Base-by-base conservation (phyloP, 1,140 invertebrate genomes). In the Antheraea pernyi region DNA sequence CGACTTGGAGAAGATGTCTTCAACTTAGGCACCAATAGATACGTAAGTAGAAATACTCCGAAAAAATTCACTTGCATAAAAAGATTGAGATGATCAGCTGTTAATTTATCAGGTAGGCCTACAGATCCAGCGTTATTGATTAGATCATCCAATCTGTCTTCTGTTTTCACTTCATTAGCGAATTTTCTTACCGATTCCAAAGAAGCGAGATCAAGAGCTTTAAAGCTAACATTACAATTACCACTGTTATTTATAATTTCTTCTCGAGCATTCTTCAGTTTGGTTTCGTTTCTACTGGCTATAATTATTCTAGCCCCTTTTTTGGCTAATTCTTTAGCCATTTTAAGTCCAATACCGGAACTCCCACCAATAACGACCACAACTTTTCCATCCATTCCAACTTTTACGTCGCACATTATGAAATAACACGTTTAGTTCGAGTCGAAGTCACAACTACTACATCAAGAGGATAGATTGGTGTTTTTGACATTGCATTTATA, bases 361-460 rank as follows among this genome's bases (percentile, higher is more conserved):
- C 96, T 98, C 3, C 95, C 95, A 69, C 97, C 97, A n/a, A 97
- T 98, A 10, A 98, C 91, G 46, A 98, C 94, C 0, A 95, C 94
- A 19, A 96, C 94, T 93, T 98, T 97, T 0, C 93, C 95, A 67
- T 88, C 79, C 13, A 91, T 67, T 18, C 78, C 80, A 8, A 77
- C 74, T 8, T 71, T 71, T 19, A 78, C 81, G 0, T 84, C 76
- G 70, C 88, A 90, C 84, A 86, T 87, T 46, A 46, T 69, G 63
- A 59, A 69, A 65, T 7, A 16, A 16, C 4, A 6, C 22, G n/a
- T n/a, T 19, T 11, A 18, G 22, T 10, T 5, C 59, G 11, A 60
- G 59, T 18, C 11, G 11, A 60, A 18, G 4, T 60, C 59, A 9
- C 8, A 42, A 42, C 39, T 42, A 7, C 22, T 30, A 30, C 22